phyloP scores from a whole-genome alignment of 2,888 invertebrate genomes.

The Dasysyrphus tricinctus region DNA sequence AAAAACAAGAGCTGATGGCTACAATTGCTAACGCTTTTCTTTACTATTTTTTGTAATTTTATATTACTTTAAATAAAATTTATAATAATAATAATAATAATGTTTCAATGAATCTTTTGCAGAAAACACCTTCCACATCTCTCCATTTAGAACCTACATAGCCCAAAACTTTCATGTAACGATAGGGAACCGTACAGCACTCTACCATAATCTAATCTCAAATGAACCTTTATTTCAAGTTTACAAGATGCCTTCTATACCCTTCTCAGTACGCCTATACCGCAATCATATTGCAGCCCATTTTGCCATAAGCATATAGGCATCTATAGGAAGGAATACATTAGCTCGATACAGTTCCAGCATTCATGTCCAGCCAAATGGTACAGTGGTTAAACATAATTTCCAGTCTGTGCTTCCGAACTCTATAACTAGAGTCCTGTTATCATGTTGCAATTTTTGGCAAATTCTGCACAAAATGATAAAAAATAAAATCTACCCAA shows the following conservation, averaged over 20 bases:
- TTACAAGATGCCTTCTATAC: constrained; percentile 2
- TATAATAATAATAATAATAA: too few relatives aligned
- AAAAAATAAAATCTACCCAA: constrained; percentile 16
- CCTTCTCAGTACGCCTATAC: not conserved
- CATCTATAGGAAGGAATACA: not conserved
- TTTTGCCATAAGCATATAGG: constrained; percentile 5
- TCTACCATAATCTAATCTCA: too few relatives aligned
- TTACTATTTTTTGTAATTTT: too few relatives aligned
- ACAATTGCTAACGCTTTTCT: too few relatives aligned
- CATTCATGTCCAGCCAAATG: constrained; percentile 70
- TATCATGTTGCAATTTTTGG: constrained; percentile 68
- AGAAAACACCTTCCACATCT: too few relatives aligned
- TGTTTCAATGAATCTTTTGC: too few relatives aligned
- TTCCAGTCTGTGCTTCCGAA: constrained; percentile 47
- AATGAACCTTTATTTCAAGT: too few relatives aligned
- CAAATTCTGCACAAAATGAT: constrained; percentile 50
- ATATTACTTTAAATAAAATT: too few relatives aligned
- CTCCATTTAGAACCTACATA: too few relatives aligned
- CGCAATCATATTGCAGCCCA: constrained; percentile 33
- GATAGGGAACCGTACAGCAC: too few relatives aligned
- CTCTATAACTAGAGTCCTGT: not conserved
- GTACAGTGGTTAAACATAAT: constrained; percentile 69
- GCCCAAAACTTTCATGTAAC: too few relatives aligned
- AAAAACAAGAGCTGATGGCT: too few relatives aligned
- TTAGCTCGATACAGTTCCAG: constrained; percentile 30